Conservation (phyloP, 2,797 vertebrate species). For the Hozukius guyotensis region DNA sequence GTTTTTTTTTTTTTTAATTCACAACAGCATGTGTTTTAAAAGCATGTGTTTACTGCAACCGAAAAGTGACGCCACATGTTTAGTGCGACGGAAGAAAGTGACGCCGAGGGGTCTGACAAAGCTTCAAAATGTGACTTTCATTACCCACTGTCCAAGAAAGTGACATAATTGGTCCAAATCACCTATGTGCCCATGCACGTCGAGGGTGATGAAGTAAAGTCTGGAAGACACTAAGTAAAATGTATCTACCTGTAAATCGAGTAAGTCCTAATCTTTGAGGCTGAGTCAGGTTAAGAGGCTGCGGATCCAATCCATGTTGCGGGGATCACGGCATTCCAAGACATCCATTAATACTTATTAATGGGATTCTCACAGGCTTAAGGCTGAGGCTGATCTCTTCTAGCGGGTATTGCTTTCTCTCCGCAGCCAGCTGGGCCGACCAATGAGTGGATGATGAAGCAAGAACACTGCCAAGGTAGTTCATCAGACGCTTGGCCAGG, state of each 20-base stretch:
- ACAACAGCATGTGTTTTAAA: too few species aligned
- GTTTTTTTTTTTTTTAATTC: too few species aligned
- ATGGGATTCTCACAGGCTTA: conserved; percentile 65
- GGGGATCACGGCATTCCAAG: conserved; percentile 57
- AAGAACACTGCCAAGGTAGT: conserved; percentile 52
- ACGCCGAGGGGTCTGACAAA: not conserved
- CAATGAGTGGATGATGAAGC: conserved; percentile 59
- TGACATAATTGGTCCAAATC: not conserved
- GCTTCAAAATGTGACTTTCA: not conserved
- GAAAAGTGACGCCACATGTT: not conserved
- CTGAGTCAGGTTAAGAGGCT: conserved; percentile 46
- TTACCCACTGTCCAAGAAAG: not conserved
- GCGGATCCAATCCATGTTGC: conserved; percentile 53
- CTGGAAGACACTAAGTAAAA: conserved; percentile 29
- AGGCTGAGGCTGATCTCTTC: conserved; percentile 54
- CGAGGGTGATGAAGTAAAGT: conserved; percentile 1
- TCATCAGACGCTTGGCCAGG: conserved; percentile 43
- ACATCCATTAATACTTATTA: conserved; percentile 73
- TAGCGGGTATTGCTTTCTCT: conserved; percentile 35
- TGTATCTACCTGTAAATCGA: conserved; percentile 45
- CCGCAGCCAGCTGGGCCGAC: conserved; percentile 41
- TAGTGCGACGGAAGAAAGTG: not conserved
- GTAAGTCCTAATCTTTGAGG: conserved; percentile 50
- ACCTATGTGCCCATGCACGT: not conserved
- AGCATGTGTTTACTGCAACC: not conserved